phyloP scores from a whole-genome alignment of 2,888 invertebrate species.

The Metalampra italica region DNA sequence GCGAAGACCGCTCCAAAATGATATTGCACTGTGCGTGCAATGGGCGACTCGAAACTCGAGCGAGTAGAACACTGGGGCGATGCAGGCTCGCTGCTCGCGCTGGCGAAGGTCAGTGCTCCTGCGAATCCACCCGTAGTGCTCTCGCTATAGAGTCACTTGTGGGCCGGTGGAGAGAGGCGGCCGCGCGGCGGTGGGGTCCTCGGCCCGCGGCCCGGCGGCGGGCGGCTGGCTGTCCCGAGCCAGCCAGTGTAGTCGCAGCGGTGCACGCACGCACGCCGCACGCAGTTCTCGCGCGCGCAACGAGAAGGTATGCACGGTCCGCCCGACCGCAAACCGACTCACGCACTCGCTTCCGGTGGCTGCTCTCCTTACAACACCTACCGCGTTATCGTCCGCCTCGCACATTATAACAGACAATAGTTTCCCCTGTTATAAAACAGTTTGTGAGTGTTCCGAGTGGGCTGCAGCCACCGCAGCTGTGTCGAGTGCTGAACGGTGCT shows the following conservation, averaged over 20 bases:
- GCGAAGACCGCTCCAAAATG: constrained; percentile 7
- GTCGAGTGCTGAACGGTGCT: constrained; percentile 10
- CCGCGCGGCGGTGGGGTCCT: constrained; percentile 65
- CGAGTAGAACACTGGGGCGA: constrained; percentile 9
- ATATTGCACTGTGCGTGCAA: constrained; percentile 3
- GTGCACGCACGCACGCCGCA: constrained; percentile 79
- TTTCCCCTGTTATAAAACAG: constrained; percentile 12
- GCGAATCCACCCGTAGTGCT: constrained; percentile 68
- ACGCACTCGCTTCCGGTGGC: constrained; percentile 1
- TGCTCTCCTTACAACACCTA: constrained; percentile 38
- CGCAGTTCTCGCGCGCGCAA: constrained; percentile 77
- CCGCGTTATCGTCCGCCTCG: constrained; percentile 16
- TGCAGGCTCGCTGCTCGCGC: background rate
- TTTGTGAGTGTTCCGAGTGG: constrained; percentile 16
- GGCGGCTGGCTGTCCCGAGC: constrained; percentile 55
- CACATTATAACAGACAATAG: constrained; percentile 8
- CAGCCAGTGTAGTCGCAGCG: constrained; percentile 70
- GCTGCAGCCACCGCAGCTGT: constrained; percentile 34
- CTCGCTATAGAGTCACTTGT: constrained; percentile 68
- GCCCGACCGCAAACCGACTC: constrained; percentile 59
- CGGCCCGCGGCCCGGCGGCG: constrained; percentile 45
- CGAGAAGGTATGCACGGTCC: constrained; percentile 68
- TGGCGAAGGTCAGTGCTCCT: constrained; percentile 61
- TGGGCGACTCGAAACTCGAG: constrained; percentile 3
- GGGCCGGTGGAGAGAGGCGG: constrained; percentile 62